These are phyloP conservation scores for Coranthus polyacanthus DNA, from an alignment of 2,797 vertebrate genomes.

Conservation along the genomic window DNA sequence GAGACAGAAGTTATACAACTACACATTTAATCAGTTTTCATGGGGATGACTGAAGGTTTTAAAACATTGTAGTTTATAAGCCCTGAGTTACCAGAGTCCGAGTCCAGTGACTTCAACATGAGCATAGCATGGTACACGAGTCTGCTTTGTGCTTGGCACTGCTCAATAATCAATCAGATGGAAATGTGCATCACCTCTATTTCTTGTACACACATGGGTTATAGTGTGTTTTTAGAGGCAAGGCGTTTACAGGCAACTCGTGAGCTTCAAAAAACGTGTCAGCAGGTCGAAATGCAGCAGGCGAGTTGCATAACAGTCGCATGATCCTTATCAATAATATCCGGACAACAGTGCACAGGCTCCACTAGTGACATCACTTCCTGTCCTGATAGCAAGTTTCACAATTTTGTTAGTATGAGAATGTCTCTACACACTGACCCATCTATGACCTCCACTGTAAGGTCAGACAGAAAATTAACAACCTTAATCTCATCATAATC, in stretches of 20 bases:
- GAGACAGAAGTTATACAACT: no score
- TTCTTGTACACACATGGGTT: slow-evolving; percentile 25
- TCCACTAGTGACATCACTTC: background rate
- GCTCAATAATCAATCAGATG: slow-evolving; percentile 58
- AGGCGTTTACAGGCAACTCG: background rate
- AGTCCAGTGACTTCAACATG: background rate
- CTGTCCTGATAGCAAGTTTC: background rate
- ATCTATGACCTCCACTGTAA: background rate
- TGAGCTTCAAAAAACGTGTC: slow-evolving; percentile 15
- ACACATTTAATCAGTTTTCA: background rate
- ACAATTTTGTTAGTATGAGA: no score
- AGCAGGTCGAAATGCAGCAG: slow-evolving; percentile 30
- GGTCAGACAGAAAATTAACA: background rate
- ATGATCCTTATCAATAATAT: slow-evolving; percentile 4
- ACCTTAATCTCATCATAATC: slow-evolving; percentile 6
- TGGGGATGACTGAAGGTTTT: background rate
- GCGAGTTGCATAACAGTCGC: slow-evolving; percentile 5
- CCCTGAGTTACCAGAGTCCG: background rate
- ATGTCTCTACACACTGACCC: no score
- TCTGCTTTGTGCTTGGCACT: slow-evolving; percentile 20
- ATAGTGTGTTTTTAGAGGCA: background rate
- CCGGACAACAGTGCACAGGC: background rate
- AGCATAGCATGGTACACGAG: slow-evolving; percentile 8
- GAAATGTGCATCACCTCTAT: slow-evolving; percentile 4
- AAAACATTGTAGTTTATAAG: background rate